Conservation (phyloP, 2,888 invertebrate species). For the Nephrocerus scutellatus region DNA sequence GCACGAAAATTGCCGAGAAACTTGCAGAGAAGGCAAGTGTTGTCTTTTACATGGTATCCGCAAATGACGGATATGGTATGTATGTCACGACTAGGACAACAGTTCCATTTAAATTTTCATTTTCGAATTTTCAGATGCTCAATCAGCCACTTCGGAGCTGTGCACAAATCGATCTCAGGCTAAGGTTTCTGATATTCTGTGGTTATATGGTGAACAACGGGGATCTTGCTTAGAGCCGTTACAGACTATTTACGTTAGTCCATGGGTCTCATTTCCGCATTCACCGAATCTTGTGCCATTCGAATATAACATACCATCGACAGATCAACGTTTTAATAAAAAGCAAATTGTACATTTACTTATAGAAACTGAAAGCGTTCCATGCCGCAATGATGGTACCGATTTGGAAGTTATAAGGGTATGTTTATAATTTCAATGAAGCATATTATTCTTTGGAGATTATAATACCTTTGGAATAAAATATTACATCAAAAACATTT, state of each 20-base stretch:
- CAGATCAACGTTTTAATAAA: constrained; percentile 24
- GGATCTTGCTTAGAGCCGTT: constrained; percentile 45
- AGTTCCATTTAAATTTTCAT: neutral
- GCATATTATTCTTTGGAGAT: too few relatives aligned
- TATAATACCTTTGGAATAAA: too few relatives aligned
- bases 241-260: constrained; percentile 48
- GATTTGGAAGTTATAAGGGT: constrained; percentile 31
- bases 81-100: constrained; percentile 1
- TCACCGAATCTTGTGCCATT: constrained; percentile 46
- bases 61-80: constrained; percentile 42
- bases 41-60: constrained; percentile 55
- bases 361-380: constrained; percentile 41
- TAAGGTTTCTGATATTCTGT: constrained; percentile 45
- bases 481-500: too few relatives aligned
- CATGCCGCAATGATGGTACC: constrained; percentile 15
- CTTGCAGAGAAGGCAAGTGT: constrained; percentile 55
- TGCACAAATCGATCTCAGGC: constrained; percentile 43
- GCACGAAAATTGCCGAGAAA: constrained; percentile 60
- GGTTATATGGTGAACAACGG: constrained; percentile 41
- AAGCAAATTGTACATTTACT: constrained; percentile 35
- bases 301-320: constrained; percentile 26
- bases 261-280: constrained; percentile 51
- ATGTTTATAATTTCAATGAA: constrained; percentile 18
- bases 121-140: constrained; percentile 30
- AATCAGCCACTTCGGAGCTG: constrained; percentile 42